Conservation (phyloP, 2,113 vertebrate species). For the Phalacrocorax brasilianus region DNA sequence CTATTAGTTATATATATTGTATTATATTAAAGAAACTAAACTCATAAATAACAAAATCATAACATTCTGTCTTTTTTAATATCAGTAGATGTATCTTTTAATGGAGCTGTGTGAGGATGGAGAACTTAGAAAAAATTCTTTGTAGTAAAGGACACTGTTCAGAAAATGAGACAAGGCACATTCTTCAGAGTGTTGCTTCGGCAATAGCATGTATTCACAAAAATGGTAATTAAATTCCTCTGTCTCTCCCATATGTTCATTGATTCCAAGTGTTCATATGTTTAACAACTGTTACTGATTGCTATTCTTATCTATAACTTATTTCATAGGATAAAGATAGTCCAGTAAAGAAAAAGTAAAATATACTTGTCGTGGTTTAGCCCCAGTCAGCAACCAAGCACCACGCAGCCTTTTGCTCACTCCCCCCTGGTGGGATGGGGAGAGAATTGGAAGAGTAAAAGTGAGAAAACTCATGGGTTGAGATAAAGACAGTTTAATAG, state of each 20-base stretch:
- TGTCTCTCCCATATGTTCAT: not conserved
- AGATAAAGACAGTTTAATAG: too few relatives aligned
- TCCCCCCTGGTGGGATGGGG: too few relatives aligned
- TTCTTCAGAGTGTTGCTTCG: constrained; percentile 80
- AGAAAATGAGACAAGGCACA: constrained; percentile 83
- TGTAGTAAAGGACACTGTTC: constrained; percentile 73
- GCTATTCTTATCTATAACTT: not conserved
- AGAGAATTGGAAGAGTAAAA: too few relatives aligned
- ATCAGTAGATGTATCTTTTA: constrained; percentile 84
- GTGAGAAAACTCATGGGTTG: too few relatives aligned
- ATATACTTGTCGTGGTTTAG: not conserved
- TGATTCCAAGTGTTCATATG: not conserved
- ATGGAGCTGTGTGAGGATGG: constrained; percentile 85
- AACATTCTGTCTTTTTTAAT: constrained; percentile 25
- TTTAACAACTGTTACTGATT: not conserved
- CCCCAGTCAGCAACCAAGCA: too few relatives aligned
- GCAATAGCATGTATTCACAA: constrained; percentile 82
- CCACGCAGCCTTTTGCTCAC: too few relatives aligned
- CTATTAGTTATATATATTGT: not conserved
- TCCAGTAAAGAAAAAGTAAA: not conserved
- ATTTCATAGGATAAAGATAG: not conserved
- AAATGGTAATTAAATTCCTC: constrained; percentile 70
- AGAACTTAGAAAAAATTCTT: constrained; percentile 81
- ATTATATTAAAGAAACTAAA: not conserved
- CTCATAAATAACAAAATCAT: not conserved